Evolutionary conservation across 2,113 vertebrate species (phyloP), one percentile per base, ranked within the genome.

Genomic region (Rattus norvegicus): DNA sequence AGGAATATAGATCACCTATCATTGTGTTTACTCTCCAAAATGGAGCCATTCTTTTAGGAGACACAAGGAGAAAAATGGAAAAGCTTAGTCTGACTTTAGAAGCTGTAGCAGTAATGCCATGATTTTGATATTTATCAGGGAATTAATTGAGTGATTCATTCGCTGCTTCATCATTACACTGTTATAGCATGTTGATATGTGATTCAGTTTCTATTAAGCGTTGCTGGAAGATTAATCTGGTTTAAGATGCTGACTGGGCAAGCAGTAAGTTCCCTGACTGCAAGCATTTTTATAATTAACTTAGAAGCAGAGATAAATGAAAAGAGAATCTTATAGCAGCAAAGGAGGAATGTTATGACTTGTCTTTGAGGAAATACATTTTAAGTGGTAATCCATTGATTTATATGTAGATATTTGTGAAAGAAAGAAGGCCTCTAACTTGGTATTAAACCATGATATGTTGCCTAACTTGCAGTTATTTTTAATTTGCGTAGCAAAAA

Each of bases 131-230:
- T 96, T 92, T 97, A 97, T 96, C 91, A 90, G 92, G 90, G 92
- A 96, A 92, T 39, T 97, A 98, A 98, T 84, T 97, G 92, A 98
- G 95, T 95, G 96, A 97, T 91, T 98, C 97, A 94, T 94, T 98
- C 98, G 72, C 96, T 97, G 86, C 95, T 98, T 98, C 92, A 97
- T 96, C 98, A 96, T 98, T 98, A 97, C 96, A 94, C 94, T 96
- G 52, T 98, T 98, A 98, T 95, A 96, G 80, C 93, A 94, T 80
- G 92, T 93, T 97, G 94, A 94, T 97, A 69, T 98, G 96, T 98
- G 95, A 98, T 98, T 98, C 98, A 97, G 97, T 98, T 98, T 98
- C 98, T 96, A 98, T 98, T 98, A 98, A 98, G 95, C 96, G 81
- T 94, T 75, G 26, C 86, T 98, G 97, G 97, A 96, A 98, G 97